Evolutionary conservation across 2,113 vertebrate species (phyloP).

Genomic region (Apaloderma vittatum): DNA sequence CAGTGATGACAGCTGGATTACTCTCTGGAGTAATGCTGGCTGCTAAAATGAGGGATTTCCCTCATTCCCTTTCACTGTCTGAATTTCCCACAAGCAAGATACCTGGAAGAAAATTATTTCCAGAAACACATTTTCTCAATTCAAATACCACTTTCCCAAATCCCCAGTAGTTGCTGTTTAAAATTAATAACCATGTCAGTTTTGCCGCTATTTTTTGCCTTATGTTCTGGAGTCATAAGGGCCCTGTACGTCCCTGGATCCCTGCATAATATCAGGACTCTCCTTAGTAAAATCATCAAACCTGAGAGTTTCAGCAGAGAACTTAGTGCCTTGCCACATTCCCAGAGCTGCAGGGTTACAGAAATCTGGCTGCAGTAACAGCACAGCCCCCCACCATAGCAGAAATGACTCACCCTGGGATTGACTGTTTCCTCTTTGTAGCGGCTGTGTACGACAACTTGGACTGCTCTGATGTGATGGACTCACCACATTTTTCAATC

Average conservation of each 20-base stretch:
- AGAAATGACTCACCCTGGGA: not conserved
- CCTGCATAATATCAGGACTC: not conserved
- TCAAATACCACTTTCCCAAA: not conserved
- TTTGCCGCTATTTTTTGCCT: not conserved
- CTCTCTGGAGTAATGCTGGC: not conserved
- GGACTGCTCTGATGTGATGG: constrained; percentile 86
- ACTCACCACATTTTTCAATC: constrained; percentile 82
- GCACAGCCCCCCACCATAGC: not conserved
- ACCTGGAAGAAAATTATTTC: not conserved
- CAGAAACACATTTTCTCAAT: not conserved
- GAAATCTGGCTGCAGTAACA: not conserved
- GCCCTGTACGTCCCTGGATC: not conserved
- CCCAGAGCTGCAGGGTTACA: not conserved
- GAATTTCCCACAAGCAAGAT: not conserved
- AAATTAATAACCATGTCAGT: not conserved
- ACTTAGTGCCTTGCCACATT: not conserved
- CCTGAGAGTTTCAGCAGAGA: not conserved
- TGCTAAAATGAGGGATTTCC: not conserved
- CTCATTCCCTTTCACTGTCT: not conserved
- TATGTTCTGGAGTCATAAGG: not conserved
- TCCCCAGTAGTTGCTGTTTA: not conserved
- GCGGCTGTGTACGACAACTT: constrained; percentile 87
- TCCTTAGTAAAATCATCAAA: not conserved
- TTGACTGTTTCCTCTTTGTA: constrained; percentile 65
- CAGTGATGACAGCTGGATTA: not conserved